Conservation (phyloP, 2,888 invertebrate genomes). For the Eupithecia exiguata region DNA sequence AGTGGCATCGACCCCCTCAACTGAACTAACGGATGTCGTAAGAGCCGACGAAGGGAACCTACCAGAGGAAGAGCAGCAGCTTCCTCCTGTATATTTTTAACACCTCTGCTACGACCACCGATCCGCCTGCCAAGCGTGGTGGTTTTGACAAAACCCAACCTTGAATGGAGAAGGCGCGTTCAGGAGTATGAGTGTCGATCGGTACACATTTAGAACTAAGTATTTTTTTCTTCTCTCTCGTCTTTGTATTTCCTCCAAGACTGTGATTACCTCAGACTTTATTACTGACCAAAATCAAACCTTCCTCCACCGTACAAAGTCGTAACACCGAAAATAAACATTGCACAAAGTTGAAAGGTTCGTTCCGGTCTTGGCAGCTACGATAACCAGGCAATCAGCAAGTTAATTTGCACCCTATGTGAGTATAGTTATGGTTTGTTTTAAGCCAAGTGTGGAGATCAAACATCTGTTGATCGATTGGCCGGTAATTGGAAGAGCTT, state of each 20-base stretch:
- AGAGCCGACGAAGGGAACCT: too few species aligned
- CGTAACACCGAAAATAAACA: constrained; percentile 11
- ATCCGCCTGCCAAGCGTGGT: too few species aligned
- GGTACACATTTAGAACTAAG: neutral
- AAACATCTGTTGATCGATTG: constrained; percentile 27
- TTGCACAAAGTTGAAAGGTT: constrained; percentile 24
- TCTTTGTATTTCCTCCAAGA: neutral
- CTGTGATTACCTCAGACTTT: neutral
- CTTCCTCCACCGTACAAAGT: neutral
- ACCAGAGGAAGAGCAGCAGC: too few species aligned
- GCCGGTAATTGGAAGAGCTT: constrained; percentile 26
- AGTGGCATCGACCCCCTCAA: too few species aligned
- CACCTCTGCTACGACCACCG: too few species aligned
- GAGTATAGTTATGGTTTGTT: neutral
- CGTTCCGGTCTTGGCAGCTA: constrained; percentile 26
- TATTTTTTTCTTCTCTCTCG: too few species aligned
- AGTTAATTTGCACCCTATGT: constrained; percentile 13
- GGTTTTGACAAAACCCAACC: too few species aligned
- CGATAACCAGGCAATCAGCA: constrained; percentile 10
- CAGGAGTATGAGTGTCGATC: neutral
- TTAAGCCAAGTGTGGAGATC: constrained; percentile 10
- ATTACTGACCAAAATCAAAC: neutral
- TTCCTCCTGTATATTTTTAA: too few species aligned
- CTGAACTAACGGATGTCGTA: too few species aligned
- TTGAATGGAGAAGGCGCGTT: too few species aligned